phyloP scores from a whole-genome alignment of 2,797 vertebrate species.

The Nyctalus aviator region DNA sequence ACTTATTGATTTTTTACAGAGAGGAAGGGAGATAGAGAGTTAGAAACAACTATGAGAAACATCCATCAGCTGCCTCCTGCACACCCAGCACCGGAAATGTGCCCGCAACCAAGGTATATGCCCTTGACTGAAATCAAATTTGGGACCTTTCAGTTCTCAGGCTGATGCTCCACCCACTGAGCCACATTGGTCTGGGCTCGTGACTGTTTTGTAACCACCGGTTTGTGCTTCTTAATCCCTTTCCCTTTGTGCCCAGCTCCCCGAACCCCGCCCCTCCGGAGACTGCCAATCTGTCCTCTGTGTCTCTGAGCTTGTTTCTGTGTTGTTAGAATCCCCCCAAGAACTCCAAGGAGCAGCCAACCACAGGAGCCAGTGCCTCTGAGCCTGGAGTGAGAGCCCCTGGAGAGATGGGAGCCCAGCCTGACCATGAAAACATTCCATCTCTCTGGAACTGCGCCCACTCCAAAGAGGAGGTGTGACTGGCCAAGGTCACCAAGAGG shows the following conservation, averaged over 20 bases:
- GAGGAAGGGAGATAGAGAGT: too few species aligned
- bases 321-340: neutral
- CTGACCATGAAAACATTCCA: neutral
- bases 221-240: neutral
- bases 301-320: neutral
- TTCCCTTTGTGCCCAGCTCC: neutral
- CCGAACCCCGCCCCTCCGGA: neutral
- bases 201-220: neutral
- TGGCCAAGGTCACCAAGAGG: neutral
- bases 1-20: too few species aligned
- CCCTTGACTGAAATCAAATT: too few species aligned
- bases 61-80: too few species aligned
- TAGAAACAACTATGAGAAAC: too few species aligned
- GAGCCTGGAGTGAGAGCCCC: accelerated
- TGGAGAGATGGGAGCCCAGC: too few species aligned
- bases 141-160: too few species aligned
- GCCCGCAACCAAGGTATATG: too few species aligned
- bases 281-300: neutral
- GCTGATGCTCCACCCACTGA: too few species aligned
- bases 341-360: neutral
- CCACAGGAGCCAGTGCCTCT: neutral
- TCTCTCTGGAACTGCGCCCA: neutral
- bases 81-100: too few species aligned
- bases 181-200: too few species aligned
- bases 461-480: neutral